phyloP scores from a whole-genome alignment of 1,140 invertebrate species.

The Dendrolimus punctatus region DNA sequence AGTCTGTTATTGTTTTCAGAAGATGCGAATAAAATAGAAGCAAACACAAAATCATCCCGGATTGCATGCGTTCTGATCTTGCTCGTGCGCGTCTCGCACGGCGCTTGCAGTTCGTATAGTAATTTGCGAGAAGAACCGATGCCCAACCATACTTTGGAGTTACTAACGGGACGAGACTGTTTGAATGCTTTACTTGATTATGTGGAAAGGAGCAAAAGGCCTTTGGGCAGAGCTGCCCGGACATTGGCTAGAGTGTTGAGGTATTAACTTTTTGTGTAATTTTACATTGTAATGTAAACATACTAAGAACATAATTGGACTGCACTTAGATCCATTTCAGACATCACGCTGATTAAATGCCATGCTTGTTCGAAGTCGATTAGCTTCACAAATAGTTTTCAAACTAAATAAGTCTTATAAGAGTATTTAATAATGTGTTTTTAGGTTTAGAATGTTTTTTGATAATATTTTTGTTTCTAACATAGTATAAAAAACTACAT shows the following conservation, averaged over 20 bases:
- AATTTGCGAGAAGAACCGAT: slow-evolving; percentile 26
- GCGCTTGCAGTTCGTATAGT: slow-evolving; percentile 27
- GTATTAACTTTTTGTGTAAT: slow-evolving; percentile 19
- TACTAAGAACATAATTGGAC: no score
- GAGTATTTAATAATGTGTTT: no score
- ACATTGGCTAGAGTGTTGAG: slow-evolving; percentile 56
- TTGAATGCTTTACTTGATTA: slow-evolving; percentile 55
- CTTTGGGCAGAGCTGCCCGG: slow-evolving; percentile 52
- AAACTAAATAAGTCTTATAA: no score
- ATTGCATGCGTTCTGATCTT: slow-evolving; percentile 53
- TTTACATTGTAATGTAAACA: neutral
- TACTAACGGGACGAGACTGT: slow-evolving; percentile 45
- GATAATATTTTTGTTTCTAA: no score
- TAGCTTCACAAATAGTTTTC: no score
- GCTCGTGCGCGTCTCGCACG: slow-evolving; percentile 51
- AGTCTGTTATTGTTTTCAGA: slow-evolving; percentile 16
- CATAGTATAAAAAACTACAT: neutral
- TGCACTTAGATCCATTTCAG: no score
- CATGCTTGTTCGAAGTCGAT: no score
- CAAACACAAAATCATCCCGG: slow-evolving; percentile 33
- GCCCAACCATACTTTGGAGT: slow-evolving; percentile 34
- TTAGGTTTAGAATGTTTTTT: no score
- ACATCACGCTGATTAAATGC: no score
- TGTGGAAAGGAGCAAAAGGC: slow-evolving; percentile 48
- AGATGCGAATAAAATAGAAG: slow-evolving; percentile 22